Conservation (phyloP, 1,140 invertebrate species). For the Leptopilina boulardi region DNA sequence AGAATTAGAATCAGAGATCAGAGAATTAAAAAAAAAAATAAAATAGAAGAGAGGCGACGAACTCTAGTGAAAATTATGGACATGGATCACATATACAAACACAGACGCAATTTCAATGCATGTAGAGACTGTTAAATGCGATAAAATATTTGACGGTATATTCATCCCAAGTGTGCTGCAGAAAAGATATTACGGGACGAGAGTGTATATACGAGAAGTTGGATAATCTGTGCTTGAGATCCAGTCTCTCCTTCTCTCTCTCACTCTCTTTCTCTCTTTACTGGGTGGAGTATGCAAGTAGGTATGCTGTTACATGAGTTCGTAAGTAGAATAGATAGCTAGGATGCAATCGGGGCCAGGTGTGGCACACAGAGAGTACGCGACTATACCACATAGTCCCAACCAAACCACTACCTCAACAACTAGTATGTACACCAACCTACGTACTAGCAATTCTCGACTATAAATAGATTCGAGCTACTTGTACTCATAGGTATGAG, state of each 20-base stretch:
- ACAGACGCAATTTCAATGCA: constrained; percentile 48
- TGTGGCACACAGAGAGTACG: constrained; percentile 67
- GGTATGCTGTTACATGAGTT: constrained; percentile 51
- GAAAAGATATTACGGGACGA: constrained; percentile 56
- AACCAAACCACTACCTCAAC: constrained; percentile 50
- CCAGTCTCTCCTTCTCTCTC: constrained; percentile 38
- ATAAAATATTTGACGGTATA: constrained; percentile 59
- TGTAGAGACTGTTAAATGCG: constrained; percentile 47
- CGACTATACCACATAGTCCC: constrained; percentile 46
- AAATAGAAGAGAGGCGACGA: constrained; percentile 39
- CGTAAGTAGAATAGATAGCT: constrained; percentile 68
- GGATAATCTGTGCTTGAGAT: constrained; percentile 47
- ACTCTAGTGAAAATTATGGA: constrained; percentile 34
- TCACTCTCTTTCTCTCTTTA: constrained; percentile 42
- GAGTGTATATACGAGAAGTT: constrained; percentile 36
- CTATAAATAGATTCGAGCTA: constrained; percentile 74
- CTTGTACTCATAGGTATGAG: constrained; percentile 60
- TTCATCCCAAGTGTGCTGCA: constrained; percentile 54
- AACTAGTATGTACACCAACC: constrained; percentile 57
- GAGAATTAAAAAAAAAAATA: too few species aligned
- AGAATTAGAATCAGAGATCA: too few species aligned
- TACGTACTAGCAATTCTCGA: constrained; percentile 50
- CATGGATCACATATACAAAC: constrained; percentile 33
- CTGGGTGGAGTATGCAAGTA: constrained; percentile 55
- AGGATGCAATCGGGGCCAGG: constrained; percentile 71